phyloP scores from a whole-genome alignment of 2,113 vertebrate genomes.

The Hippocampus barbouri region DNA sequence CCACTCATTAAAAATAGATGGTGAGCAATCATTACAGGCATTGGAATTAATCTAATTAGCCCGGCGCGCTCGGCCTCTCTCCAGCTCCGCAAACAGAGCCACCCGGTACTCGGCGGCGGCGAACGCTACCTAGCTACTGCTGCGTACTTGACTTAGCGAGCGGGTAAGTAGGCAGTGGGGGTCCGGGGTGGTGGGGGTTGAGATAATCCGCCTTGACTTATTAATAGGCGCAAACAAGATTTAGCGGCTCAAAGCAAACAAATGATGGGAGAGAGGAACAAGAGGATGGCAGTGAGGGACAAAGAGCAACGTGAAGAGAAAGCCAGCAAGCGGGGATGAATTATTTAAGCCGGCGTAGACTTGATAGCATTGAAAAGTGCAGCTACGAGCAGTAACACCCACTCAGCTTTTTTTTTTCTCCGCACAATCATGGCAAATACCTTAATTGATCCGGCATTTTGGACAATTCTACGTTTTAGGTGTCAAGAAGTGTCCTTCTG shows the following conservation, averaged over 20 bases:
- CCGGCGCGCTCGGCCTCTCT: conserved; percentile 41
- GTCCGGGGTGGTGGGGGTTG: not conserved
- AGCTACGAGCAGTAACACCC: conserved; percentile 27
- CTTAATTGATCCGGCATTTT: not conserved
- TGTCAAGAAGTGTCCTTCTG: not conserved
- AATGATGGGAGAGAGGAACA: conserved; percentile 58
- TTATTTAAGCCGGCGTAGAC: conserved; percentile 57
- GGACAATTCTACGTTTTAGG: not conserved
- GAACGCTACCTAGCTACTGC: conserved; percentile 31
- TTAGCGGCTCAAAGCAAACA: conserved; percentile 76
- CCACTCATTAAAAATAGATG: conserved; percentile 78
- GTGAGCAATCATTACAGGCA: conserved; percentile 75
- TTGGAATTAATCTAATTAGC: conserved; percentile 78
- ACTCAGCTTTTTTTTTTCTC: conserved; percentile 11
- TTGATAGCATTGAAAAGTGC: conserved; percentile 31
- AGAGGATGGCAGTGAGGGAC: conserved; percentile 6
- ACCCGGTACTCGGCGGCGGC: conserved; percentile 42
- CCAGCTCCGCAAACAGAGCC: conserved; percentile 58
- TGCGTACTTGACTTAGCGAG: not conserved
- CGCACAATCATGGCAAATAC: conserved; percentile 9
- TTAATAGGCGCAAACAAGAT: conserved; percentile 75
- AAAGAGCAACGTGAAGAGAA: conserved; percentile 28
- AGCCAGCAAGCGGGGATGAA: conserved; percentile 50
- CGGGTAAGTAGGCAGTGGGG: not conserved
- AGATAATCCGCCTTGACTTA: conserved; percentile 69